Conservation (phyloP, 2,888 invertebrate genomes). For the Noctuana brunneofusca region DNA sequence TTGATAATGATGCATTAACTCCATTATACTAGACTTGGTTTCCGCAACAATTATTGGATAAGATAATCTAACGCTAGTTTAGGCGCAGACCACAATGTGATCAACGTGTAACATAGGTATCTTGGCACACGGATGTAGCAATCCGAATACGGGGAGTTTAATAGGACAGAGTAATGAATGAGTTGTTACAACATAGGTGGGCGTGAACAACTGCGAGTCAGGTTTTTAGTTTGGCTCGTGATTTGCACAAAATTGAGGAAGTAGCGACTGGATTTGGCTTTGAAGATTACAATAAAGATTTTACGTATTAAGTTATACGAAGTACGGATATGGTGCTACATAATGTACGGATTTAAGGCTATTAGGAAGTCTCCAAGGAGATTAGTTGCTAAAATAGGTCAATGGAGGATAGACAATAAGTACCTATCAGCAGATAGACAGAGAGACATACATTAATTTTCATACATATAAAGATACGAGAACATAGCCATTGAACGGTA, state of each 20-base stretch:
- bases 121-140: constrained; percentile 26
- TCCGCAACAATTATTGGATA: not conserved
- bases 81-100: constrained; percentile 22
- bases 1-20: not conserved
- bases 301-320: constrained; percentile 8
- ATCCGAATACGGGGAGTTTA: constrained; percentile 65
- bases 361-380: not conserved
- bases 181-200: constrained; percentile 33
- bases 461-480: too few relatives aligned
- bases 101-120: constrained; percentile 26
- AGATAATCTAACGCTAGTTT: constrained; percentile 12
- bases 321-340: not conserved
- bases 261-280: constrained; percentile 6
- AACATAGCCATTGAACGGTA: not conserved
- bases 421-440: too few relatives aligned
- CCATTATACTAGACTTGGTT: not conserved
- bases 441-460: too few relatives aligned
- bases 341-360: not conserved
- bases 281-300: constrained; percentile 6
- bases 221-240: constrained; percentile 32
- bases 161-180: constrained; percentile 64
- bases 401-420: not conserved
- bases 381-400: constrained; percentile 6
- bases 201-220: constrained; percentile 18
- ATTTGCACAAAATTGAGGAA: constrained; percentile 33